Conservation (phyloP, 2,888 invertebrate species). For the Troides aeacus region DNA sequence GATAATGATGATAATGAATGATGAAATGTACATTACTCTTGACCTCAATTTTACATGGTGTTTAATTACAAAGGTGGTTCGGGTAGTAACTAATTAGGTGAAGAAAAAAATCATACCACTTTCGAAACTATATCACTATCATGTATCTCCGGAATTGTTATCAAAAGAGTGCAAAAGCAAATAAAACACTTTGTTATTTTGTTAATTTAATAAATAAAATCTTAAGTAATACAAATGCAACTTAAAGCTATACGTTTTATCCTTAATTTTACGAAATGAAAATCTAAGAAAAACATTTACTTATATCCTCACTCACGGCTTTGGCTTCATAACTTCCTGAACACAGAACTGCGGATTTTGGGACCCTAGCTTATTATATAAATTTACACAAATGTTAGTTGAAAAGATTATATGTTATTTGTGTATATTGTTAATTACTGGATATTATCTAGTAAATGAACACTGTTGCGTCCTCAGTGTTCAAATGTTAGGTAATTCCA, state of each 20-base stretch:
- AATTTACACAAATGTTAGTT: too few relatives aligned
- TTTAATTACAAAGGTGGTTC: too few relatives aligned
- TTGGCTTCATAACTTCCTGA: neutral
- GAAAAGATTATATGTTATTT: too few relatives aligned
- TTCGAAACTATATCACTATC: too few relatives aligned
- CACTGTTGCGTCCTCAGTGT: slow-evolving; percentile 61
- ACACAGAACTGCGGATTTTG: too few relatives aligned
- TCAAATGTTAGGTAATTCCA: slow-evolving; percentile 53
- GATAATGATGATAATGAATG: too few relatives aligned
- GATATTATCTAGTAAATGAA: slow-evolving; percentile 26
- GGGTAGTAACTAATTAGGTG: too few relatives aligned
- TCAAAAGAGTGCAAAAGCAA: neutral
- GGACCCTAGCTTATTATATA: too few relatives aligned
- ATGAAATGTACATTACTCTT: too few relatives aligned
- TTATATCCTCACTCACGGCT: slow-evolving; percentile 61
- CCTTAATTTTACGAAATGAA: slow-evolving; percentile 25
- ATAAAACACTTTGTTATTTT: slow-evolving; percentile 6
- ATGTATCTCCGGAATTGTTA: too few relatives aligned
- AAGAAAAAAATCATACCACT: too few relatives aligned
- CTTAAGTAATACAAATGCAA: slow-evolving; percentile 24
- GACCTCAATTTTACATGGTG: too few relatives aligned
- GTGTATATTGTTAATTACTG: neutral
- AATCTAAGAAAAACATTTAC: slow-evolving; percentile 33
- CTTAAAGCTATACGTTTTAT: slow-evolving; percentile 27
- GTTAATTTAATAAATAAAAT: slow-evolving; percentile 23